Evolutionary conservation across 2,113 vertebrate genomes (phyloP), one percentile per base, ranked within the genome.

Genomic region (Hypocryptadius cinnamomeus): DNA sequence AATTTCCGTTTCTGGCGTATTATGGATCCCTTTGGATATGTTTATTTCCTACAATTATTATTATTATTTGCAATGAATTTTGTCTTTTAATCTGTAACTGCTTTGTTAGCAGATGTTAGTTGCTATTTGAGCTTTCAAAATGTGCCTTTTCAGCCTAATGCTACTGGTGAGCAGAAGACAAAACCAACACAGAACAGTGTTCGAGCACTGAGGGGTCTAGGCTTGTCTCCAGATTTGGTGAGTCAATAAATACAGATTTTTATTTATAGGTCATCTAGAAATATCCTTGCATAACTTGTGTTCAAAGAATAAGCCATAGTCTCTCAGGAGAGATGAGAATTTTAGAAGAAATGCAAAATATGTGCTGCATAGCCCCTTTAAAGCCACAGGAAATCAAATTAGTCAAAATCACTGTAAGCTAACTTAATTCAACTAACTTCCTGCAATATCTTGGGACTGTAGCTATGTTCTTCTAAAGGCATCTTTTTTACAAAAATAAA

Each of bases 181-280:
- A 98, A 98, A 85, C 98, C 98, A 54, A 98, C 98, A 18, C 98
- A 98, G 59, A 98, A 98, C 94, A 98, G 98, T 33, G 97, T 98
- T 45, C 97, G 98, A 40, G 97, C 97, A 1, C 88, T 98, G 92
- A 97, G 98, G 72, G 98, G 98, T 15, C 90, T 98, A 47, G 98
- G 98, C 60, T 94, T 98, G 85, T 98, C 98, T 97, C 98, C 98
- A 7, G 98, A 98, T 82, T 92, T 98, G 98, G 98, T 98, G 85
- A 97, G 91, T 93, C 40, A 92, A 18, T 54, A 79, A 79, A 64
- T 78, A n/a, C 21, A 76, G 35, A 24, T 72, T 71, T 89, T 73
- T 86, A 33, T 85, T 83, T 80, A 37, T 11, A 30, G 6, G 31
- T 78, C 27, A 60, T 68, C 17, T 60, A 6, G 35, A 69, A 82